Evolutionary conservation across 2,888 invertebrate genomes (phyloP), one percentile per base, ranked within the genome.

Genomic region (Hyles lineata): DNA sequence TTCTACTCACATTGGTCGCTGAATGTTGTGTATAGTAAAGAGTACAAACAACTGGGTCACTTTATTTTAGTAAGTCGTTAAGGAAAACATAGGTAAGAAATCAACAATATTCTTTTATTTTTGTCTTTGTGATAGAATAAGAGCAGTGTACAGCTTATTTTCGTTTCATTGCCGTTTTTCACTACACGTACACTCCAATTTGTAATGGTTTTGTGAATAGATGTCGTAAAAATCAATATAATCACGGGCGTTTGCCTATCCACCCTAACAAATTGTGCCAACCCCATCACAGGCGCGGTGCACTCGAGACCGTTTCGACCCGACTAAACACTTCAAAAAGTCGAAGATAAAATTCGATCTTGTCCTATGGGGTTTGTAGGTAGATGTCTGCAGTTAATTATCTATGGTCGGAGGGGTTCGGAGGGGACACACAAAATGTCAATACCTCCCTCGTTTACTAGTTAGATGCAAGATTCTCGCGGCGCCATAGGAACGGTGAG

Each of bases 361-460:
- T 83, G 83, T 85, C 85, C 89, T 78, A 78, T 75, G 76, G 71
- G 81, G 87, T 85, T 88, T 83, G 89, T 89, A 90, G 90, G 89
- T 93, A 92, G 43, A 62, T 62, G 62, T 92, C 92, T 93, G 90
- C 90, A 93, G 93, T 94, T 94, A 93, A 93, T 93, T 94, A 93
- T 92, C 93, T 91, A 82, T 81, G 86, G 86, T 87, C 79, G 79
- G 86, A 90, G 92, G 91, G 89, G 87, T 84, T 84, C 82, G 79
- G 82, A 83, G 85, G 89, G 88, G 90, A 88, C 82, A 85, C 87
- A 87, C 88, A 86, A 89, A 86, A 87, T 87, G 87, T 87, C 91
- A 87, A 89, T 89, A 87, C 85, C 90, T 88, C 89, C 92, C 90
- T 87, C 78, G 76, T 82, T 80, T 76, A 80, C 84, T 83, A 85